phyloP scores from a whole-genome alignment of 2,113 vertebrate species.

The Lepidothrix coronata region DNA sequence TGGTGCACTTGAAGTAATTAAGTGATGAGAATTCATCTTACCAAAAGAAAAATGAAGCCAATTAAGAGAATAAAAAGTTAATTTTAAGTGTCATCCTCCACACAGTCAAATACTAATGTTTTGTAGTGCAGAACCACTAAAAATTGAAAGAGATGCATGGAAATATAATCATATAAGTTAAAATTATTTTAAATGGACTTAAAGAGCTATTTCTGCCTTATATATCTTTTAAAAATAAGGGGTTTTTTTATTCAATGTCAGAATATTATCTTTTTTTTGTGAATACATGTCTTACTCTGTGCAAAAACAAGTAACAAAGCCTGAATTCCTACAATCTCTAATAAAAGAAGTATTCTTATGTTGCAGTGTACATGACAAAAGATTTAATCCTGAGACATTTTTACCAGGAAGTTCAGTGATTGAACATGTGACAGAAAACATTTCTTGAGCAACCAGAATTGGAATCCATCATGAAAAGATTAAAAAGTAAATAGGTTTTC shows the following conservation, averaged over 20 bases:
- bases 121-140: background rate
- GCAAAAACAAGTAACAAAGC: background rate
- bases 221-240: background rate
- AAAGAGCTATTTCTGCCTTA: background rate
- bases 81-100: background rate
- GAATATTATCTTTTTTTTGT: background rate
- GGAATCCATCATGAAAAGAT: background rate
- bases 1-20: constrained; percentile 1
- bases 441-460: background rate
- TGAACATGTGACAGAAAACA: background rate
- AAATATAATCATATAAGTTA: background rate
- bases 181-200: background rate
- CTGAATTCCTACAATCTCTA: background rate
- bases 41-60: background rate
- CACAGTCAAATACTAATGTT: background rate
- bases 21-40: background rate
- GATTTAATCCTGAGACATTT: background rate
- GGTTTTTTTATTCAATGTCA: background rate
- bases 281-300: background rate
- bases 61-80: background rate
- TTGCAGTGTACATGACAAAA: background rate
- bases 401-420: background rate
- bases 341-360: background rate
- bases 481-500: background rate
- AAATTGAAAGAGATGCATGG: background rate